Evolutionary conservation across 30 jellyfish, hydroid and myxozoan species (phyloP), one percentile per base, ranked within the genome.

Genomic region (Phacellophora camtschatica): DNA sequence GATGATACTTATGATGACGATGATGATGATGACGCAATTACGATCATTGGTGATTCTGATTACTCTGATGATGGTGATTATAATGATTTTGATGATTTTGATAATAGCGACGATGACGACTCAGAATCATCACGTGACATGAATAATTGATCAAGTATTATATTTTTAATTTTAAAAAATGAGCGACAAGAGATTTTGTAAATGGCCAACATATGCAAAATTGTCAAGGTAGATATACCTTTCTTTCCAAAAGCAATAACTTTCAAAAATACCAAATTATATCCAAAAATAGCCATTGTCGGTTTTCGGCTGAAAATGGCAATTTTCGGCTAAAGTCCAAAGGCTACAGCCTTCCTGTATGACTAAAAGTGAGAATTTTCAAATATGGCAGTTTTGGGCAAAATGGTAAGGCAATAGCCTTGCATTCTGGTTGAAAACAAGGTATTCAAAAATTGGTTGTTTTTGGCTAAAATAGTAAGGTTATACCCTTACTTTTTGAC

Each of bases 1-100:
- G 89, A 58, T 12, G 66, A 59, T 16, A 82, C 61, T 3, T 81
- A 59, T 9, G 89, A 77, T 13, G 66, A 23, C 41, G 82, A 66
- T 24, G 62, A 57, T 45, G 55, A 31, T 56, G 79, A 56, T 12
- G 86, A 72, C 22, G 33, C 23, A 8, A 30, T 49, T 16, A 5
- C 23, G 7, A 5, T 7, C 18, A 16, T 30, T 5, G 18, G 4
- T 6, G 4, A 5, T 16, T 12, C 64, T n/a, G 56, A 51, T 42
- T 29, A 29, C 16, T 49, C 18, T 50, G 70, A 41, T 35, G 77
- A 25, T 31, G 78, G 33, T 16, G 77, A 54, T 35, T 22, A 27
- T n/a, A 67, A 55, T 32, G 78, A 56, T 22, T 77, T 54, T 32
- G 79, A 75, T 11, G 71, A 55, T 56, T 77, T 54, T 35, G 53